Base-by-base conservation (phyloP, 2,113 vertebrate genomes). In the Ochotona princeps region DNA sequence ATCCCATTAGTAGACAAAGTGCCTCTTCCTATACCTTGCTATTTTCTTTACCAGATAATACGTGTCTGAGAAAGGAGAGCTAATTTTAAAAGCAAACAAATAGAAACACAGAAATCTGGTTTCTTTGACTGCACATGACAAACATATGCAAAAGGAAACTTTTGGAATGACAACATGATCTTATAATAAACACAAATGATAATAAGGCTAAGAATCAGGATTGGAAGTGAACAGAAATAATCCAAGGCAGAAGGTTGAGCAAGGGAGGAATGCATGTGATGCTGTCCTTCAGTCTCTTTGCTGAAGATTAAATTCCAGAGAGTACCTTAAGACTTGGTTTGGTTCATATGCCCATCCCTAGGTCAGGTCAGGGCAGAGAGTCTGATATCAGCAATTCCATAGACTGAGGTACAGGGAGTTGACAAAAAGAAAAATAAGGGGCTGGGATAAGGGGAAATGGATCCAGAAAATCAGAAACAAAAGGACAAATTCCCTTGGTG, bases 91-190 rank as follows among this genome's bases (percentile, higher is more conserved):
- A 44, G 38, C 38, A 3, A 44, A 44, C 38, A 44, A 84, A 63
- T 26, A 61, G 25, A 30, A 49, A 51, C 13, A 1, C 30, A 28
- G 21, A 17, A 23, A 32, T 94, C n/a, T 94, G 38, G 81, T 54
- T 82, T 86, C 2, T 92, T 85, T 65, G 51, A n/a, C 82, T 91
- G 21, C 21, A 57, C 12, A 47, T 78, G n/a, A 61, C 44, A 84
- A 76, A 51, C 11, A 72, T 84, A 73, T 7, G 18, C n/a, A 76
- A 61, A 91, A 69, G 23, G 7, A 30, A 85, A 91, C 47, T 87
- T 92, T 51, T 75, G 35, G 26, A 87, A 90, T 69, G 61, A 94
- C 79, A 69, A 80, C 10, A 28, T 83, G 54, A 51, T 75, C 25
- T 83, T 23, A 79, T 82, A 83, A 83, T 18, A 74, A 84, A 76